Conservation (phyloP, 2,113 vertebrate genomes). For the Corythaeola cristata region DNA sequence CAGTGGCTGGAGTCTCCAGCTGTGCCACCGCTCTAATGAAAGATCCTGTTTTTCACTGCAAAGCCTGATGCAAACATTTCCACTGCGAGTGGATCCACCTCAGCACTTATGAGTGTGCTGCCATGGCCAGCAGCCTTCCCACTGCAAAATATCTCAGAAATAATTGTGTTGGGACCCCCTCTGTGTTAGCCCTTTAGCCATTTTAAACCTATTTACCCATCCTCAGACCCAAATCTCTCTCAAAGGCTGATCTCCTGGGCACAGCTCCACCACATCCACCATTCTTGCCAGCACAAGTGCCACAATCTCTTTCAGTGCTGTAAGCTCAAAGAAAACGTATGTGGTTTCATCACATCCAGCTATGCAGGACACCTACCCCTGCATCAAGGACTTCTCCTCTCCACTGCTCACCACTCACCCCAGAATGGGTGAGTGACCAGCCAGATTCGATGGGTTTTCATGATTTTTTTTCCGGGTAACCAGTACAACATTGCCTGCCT, state of each 20-base stretch:
- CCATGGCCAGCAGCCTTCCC: neutral
- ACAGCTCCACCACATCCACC: neutral
- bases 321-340: neutral
- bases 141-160: neutral
- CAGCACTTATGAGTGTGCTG: neutral
- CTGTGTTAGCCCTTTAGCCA: neutral
- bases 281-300: neutral
- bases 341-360: neutral
- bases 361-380: neutral
- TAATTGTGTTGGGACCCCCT: neutral
- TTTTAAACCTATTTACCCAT: neutral
- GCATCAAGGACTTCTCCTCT: neutral
- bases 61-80: neutral
- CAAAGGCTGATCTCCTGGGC: neutral
- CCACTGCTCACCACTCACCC: neutral
- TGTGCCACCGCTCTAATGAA: neutral
- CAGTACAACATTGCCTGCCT: neutral
- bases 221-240: neutral
- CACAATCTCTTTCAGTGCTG: neutral
- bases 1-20: neutral
- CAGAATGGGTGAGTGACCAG: accelerated
- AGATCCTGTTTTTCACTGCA: neutral
- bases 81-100: neutral
- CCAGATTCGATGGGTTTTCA: neutral
- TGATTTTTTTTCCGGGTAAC: neutral